Evolutionary conservation across 2,888 invertebrate species (phyloP), one percentile per base, ranked within the genome.

Genomic region (Scrobipalpa atriplicella): DNA sequence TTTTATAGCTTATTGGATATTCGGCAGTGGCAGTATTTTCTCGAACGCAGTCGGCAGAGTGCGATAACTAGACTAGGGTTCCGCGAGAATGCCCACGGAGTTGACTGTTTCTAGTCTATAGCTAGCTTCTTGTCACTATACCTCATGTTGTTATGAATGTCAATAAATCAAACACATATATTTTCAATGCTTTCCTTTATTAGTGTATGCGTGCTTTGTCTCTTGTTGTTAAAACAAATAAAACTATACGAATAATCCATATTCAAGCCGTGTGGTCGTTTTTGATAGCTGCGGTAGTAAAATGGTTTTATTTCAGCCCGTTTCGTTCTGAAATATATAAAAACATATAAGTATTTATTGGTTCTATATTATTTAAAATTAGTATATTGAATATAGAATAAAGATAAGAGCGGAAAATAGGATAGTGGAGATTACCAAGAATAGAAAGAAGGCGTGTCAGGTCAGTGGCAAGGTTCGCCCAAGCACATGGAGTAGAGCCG

Each of bases 401-500:
- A 13, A 43, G 13, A 43, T 16, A n/a, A 19, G 19, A 41, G 41
- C 41, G 16, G 62, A 62, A 47, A 52, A 36, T 3, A 64, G 21
- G 6, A 52, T 10, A 62, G 47, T 21, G 21, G 19, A 63, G 41
- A 18, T 61, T 66, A 39, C 61, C 60, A 66, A 66, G 41, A 54
- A 18, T 19, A 56, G 18, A 61, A 63, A 36, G 29, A 67, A 65
- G 39, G 19, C 21, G 36, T 61, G 70, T 77, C 76, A 78, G 63
- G 70, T 77, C 76, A 78, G 63, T 68, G 68, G 75, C 81, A 81
- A 68, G 78, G 78, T 41, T 66, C 71, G 58, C 79, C 78, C 67
- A 74, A 66, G 67, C 80, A 79, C 11, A 72, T 60, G 19, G 77
- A 71, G 70, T 70, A 72, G 60, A 80, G 71, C 47, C 65, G 68